Evolutionary conservation across 2,113 vertebrate species (phyloP), one percentile per base, ranked within the genome.

Genomic region (Podarcis raffonei): DNA sequence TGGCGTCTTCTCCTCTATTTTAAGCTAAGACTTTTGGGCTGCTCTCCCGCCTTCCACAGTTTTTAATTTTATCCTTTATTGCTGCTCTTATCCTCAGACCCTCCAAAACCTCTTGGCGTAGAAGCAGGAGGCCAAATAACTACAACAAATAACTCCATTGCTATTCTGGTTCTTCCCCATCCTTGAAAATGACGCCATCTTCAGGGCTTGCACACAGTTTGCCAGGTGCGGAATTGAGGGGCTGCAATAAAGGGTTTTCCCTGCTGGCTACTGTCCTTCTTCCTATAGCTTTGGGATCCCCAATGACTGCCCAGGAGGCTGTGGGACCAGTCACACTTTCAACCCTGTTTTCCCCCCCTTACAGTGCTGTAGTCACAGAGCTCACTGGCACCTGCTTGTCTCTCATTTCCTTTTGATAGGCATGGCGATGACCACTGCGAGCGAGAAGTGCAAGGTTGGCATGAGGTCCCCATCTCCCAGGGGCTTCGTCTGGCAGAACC

Each of bases 401-500:
- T 18, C 62, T 88, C 16, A 39, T 84, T 82, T 32, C 89, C 80
- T 83, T 76, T 93, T 92, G 23, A 53, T 85, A 93, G 83, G 81
- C 69, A 81, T 76, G 76, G 83, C 5, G 12, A 81, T 15, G 57
- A 25, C 48, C 3, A 62, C 59, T 3, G 9, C 25, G 69, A 90
- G 53, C 59, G 9, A 79, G 13, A 92, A 89, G 85, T 93, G 90
- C 68, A 53, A 81, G 22, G 16, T 25, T 4, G 91, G 92, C 59
- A 91, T 83, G 87, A 53, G 76, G 53, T 69, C 62, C 32, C 81
- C 94, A 3, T 20, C 85, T 27, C 90, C 91, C 37, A 85, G 87
- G 8, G 94, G 92, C 32, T 91, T 91, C 12, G 91, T 88, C 30
- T 87, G 85, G 18, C 66, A 62, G 75, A 35, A 85, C 81, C 89